Evolutionary conservation across 1,140 invertebrate genomes (phyloP).

Genomic region (Hestina assimilis): DNA sequence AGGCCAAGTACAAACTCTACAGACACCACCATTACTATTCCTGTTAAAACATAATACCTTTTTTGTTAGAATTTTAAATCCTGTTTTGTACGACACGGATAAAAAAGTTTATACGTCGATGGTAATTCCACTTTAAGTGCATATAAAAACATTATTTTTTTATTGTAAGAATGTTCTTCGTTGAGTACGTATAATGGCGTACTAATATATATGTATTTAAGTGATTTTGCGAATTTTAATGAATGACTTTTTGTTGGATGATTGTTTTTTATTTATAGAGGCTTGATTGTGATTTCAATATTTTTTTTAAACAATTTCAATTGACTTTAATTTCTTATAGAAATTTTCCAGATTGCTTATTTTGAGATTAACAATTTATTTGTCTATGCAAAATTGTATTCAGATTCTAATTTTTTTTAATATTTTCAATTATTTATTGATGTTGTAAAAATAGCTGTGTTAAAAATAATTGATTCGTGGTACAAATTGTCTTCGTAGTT

Average conservation of each 20-base stretch:
- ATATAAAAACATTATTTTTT: conserved; percentile 3
- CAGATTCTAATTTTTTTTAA: too few species aligned
- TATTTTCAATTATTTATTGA: too few species aligned
- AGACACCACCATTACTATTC: conserved; percentile 62
- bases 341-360: too few species aligned
- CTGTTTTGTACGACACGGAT: conserved; percentile 1
- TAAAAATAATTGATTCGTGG: not conserved
- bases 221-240: conserved; percentile 1
- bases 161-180: not conserved
- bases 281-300: not conserved
- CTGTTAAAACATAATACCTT: conserved; percentile 49
- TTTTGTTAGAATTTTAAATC: not conserved
- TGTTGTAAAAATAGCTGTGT: too few species aligned
- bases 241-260: not conserved
- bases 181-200: not conserved
- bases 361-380: too few species aligned
- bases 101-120: not conserved
- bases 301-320: too few species aligned
- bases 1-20: conserved; percentile 46
- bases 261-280: not conserved
- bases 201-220: not conserved
- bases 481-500: too few species aligned
- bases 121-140: not conserved
- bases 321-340: too few species aligned
- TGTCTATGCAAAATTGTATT: too few species aligned